These are phyloP conservation scores for Panthera tigris DNA, from an alignment of 2,113 vertebrate species.

Conservation along the genomic window DNA sequence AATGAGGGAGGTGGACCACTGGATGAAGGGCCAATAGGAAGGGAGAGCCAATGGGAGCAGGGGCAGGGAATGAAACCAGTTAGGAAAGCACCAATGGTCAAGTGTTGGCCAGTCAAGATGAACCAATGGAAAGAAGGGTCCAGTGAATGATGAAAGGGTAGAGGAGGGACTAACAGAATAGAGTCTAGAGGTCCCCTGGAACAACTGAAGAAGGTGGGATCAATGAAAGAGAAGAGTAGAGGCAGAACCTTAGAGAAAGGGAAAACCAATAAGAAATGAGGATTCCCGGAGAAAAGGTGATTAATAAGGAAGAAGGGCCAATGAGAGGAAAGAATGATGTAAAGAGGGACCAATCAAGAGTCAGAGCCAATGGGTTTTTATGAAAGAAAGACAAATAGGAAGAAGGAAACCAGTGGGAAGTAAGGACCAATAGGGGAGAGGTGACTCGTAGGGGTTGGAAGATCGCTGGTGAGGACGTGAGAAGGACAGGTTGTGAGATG, in stretches of 20 bases:
- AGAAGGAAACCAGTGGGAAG: not conserved
- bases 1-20: not conserved
- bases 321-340: not conserved
- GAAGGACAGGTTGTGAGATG: fast-evolving
- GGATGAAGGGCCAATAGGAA: not conserved
- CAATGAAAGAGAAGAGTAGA: not conserved
- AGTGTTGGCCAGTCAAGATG: not conserved
- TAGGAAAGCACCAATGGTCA: not conserved
- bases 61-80: too few species aligned
- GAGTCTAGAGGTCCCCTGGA: not conserved
- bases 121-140: not conserved
- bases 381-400: not conserved
- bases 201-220: not conserved
- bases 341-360: not conserved
- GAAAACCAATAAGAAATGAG: not conserved
- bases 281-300: not conserved
- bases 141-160: not conserved
- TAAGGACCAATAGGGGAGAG: fast-evolving
- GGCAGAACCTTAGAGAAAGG: not conserved
- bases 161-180: not conserved
- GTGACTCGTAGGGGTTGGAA: too few species aligned
- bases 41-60: not conserved
- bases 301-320: not conserved
- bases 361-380: not conserved
- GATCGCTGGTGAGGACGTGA: fast-evolving